Percentiles rank a stretch among this genome's conserved stretches.
Conservation (phyloP, 2,797 vertebrate species). For the Iguana delicatissima region DNA sequence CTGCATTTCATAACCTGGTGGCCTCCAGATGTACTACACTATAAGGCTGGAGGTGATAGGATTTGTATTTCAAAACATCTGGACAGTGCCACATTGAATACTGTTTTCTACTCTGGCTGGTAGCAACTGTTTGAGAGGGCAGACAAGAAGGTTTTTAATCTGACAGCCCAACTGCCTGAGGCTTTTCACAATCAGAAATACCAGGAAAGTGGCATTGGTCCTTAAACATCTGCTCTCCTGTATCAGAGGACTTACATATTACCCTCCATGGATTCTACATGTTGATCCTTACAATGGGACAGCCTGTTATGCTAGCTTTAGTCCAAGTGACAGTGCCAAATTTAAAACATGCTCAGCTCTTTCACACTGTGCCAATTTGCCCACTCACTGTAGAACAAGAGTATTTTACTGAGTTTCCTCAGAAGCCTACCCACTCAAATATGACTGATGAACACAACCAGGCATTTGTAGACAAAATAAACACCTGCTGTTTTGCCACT, state of each 20-base stretch:
- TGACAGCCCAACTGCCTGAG: neutral
- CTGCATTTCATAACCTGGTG: neutral
- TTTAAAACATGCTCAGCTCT: neutral
- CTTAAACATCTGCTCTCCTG: neutral
- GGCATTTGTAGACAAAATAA: neutral
- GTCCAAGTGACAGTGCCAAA: neutral
- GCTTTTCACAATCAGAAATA: neutral
- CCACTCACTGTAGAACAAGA: neutral
- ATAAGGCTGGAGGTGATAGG: neutral
- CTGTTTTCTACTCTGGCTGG: neutral
- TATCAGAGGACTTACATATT: neutral
- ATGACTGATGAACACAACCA: neutral
- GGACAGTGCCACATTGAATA: neutral
- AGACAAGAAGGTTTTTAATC: neutral
- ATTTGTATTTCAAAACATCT: neutral
- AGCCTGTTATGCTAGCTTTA: neutral
- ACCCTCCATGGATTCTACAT: neutral
- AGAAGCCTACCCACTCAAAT: neutral
- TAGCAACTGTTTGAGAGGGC: neutral
- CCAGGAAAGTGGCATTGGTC: too few relatives aligned
- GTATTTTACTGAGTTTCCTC: neutral
- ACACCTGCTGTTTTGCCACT: too few relatives aligned
- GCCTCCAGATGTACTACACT: neutral
- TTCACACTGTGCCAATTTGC: neutral
- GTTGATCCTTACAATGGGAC: neutral